Conservation (phyloP, 1,140 invertebrate genomes). For the Diploscapter pachys region DNA sequence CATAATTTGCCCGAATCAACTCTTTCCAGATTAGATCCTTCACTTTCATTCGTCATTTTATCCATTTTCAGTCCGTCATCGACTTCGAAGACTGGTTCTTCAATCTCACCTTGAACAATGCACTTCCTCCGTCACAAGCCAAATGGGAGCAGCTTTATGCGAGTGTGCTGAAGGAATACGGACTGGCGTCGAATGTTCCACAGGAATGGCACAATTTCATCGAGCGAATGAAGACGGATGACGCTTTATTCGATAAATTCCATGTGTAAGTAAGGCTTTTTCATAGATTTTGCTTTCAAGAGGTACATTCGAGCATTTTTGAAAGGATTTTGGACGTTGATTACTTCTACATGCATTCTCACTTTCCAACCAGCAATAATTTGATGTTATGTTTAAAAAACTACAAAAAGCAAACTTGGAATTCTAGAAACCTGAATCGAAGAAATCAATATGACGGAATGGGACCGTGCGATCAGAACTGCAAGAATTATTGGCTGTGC, state of each 20-base stretch:
- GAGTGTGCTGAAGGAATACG: constrained; percentile 3
- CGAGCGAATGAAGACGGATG: constrained; percentile 28
- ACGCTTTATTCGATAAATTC: constrained; percentile 20
- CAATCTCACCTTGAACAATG: constrained; percentile 42
- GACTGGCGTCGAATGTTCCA: constrained; percentile 3
- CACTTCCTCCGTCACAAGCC: too few species aligned
- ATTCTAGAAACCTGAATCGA: neutral
- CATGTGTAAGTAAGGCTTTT: constrained; percentile 9
- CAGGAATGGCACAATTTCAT: constrained; percentile 21
- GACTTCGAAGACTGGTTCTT: constrained; percentile 48
- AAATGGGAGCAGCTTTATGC: constrained; percentile 6
- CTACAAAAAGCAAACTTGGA: neutral
- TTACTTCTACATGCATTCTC: too few species aligned
- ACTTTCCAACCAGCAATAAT: too few species aligned
- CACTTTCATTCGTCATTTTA: too few species aligned
- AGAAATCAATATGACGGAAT: constrained; percentile 9
- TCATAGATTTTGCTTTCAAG: neutral
- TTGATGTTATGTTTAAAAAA: too few species aligned
- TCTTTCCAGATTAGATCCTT: too few species aligned
- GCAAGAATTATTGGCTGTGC: constrained; percentile 27
- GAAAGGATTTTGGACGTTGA: too few species aligned
- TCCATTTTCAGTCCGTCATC: constrained; percentile 39
- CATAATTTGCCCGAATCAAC: too few species aligned
- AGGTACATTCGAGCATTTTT: too few species aligned
- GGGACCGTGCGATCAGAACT: neutral